Percentiles rank a stretch among this genome's conserved stretches.
Conservation (phyloP, 92 coral and sea anemone genomes). For the Epizoanthus scotinus region DNA sequence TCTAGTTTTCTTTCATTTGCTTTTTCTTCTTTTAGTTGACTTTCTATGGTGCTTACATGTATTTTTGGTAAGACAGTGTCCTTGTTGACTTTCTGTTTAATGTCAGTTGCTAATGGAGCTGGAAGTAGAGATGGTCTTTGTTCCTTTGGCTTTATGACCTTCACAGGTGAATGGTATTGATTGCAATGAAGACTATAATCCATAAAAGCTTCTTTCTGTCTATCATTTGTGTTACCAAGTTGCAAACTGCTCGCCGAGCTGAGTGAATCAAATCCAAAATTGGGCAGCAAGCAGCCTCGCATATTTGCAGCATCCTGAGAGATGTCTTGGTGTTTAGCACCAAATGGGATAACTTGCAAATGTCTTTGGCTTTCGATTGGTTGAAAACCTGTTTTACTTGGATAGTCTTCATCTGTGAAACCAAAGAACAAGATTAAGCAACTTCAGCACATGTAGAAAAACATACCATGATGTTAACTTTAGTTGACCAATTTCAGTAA, state of each 20-base stretch:
- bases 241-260: constrained; percentile 16
- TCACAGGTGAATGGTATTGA: constrained; percentile 18
- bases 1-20: not conserved
- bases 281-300: constrained; percentile 4
- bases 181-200: not conserved
- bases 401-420: constrained; percentile 29
- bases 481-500: too few relatives aligned
- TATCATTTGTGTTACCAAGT: not conserved
- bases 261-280: constrained; percentile 10
- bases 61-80: too few relatives aligned
- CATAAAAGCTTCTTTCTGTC: constrained; percentile 8
- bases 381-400: constrained; percentile 24
- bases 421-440: not conserved
- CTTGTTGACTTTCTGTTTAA: not conserved
- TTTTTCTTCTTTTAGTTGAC: not conserved
- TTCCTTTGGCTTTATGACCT: constrained; percentile 24
- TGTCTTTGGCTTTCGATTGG: constrained; percentile 37
- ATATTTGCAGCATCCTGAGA: too few relatives aligned
- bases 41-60: too few relatives aligned
- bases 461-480: not conserved
- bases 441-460: not conserved
- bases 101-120: constrained; percentile 1
- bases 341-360: constrained; percentile 6
- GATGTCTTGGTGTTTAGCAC: not conserved
- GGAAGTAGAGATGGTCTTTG: constrained; percentile 14